These are phyloP conservation scores for Corticium candelabrum DNA, from an alignment of 37 sponge, comb jelly and placozoan species.

Conservation along the genomic window DNA sequence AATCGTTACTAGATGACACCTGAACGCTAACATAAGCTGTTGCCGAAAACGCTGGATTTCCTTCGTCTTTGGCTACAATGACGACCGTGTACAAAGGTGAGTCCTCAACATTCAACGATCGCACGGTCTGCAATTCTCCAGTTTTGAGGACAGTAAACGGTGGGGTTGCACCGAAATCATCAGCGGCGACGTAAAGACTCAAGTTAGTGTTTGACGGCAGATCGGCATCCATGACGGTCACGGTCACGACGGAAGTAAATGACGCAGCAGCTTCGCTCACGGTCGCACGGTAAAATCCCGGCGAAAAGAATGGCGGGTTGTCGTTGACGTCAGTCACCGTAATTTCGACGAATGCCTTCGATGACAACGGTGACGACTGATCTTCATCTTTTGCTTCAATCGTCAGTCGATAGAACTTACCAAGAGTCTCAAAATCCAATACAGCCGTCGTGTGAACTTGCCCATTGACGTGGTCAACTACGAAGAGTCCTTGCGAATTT, in stretches of 20 bases:
- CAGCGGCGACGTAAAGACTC: conserved; percentile 2
- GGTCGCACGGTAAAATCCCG: not conserved
- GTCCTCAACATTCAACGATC: conserved; percentile 12
- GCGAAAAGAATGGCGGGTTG: conserved; percentile 7
- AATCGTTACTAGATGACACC: conserved; percentile 13
- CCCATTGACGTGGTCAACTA: conserved; percentile 20
- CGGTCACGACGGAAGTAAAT: conserved; percentile 17
- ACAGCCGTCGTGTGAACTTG: conserved; percentile 11
- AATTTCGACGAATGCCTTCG: conserved; percentile 18
- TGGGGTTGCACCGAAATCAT: conserved; percentile 18
- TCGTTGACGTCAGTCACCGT: conserved; percentile 8
- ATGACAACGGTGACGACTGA: conserved; percentile 21
- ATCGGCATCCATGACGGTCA: conserved; percentile 11
- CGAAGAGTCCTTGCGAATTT: conserved; percentile 3
- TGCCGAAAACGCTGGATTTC: not conserved
- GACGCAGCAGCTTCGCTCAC: not conserved
- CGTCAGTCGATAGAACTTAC: not conserved
- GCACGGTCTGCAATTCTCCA: not conserved
- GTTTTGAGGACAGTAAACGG: not conserved
- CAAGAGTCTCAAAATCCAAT: conserved; percentile 18
- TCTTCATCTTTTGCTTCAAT: conserved; percentile 42
- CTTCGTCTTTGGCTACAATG: not conserved
- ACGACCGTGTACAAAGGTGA: not conserved
- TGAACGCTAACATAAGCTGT: conserved; percentile 13
- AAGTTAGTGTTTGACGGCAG: conserved; percentile 21